Evolutionary conservation across 2,113 vertebrate genomes (phyloP), one percentile per base, ranked within the genome.

Genomic region (Neotoma lepida): DNA sequence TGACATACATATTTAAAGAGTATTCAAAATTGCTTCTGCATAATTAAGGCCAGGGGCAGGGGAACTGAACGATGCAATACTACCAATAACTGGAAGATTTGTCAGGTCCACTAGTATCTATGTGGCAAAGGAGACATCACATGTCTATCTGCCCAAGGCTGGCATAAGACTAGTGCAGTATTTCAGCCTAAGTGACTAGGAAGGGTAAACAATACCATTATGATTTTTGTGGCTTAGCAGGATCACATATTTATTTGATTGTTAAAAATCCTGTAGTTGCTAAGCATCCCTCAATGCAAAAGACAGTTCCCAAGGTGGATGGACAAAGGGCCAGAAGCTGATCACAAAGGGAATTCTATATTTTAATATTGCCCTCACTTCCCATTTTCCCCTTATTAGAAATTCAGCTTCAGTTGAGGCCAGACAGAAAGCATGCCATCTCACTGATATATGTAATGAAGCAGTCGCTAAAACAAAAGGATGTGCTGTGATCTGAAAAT

Each of bases 401-500:
- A 93, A 96, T 81, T 93, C 84, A 95, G 84, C 51, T 95, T 95
- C 81, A 78, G n/a, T 86, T 64, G 71, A 91, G 77, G 15, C 73
- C 92, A 96, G 61, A 68, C 88, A 77, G 35, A 94, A 95, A 94
- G 90, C 88, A 88, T 61, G 86, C 61, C 61, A 41, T 71, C 54
- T 89, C 76, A n/a, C 71, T 88, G 81, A 86, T 94, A 54, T 86
- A 44, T 77, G 46, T 82, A 81, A 96, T 44, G 76, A 96, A 95
- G 88, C 63, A 85, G 91, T 95, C 85, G 46, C 73, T 78, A 86
- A 84, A 77, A 96, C 94, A 95, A 93, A 96, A 96, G 70, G 46
- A 94, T 86, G 20, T n/a, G 20, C 61, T 95, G 85, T 89, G 76
- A 95, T 89, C 85, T 95, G 95, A 97, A 94, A 94, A 77, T 95